phyloP scores from a whole-genome alignment of 92 coral and sea anemone genomes.

The Phenganax subtilis region DNA sequence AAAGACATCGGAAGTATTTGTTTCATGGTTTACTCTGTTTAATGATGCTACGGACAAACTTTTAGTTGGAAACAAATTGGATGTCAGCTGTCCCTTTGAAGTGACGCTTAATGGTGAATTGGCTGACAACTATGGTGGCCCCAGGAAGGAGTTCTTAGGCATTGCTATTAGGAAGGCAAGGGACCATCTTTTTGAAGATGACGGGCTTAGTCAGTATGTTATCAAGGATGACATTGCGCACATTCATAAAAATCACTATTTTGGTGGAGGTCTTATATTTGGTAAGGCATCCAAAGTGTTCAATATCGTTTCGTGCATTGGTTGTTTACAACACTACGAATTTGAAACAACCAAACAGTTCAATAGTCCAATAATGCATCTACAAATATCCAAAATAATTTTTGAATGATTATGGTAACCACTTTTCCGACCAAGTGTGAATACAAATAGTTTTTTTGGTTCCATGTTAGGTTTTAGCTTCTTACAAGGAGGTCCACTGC shows the following conservation, averaged over 20 bases:
- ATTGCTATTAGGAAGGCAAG: constrained; percentile 32
- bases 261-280: constrained; percentile 46
- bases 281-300: constrained; percentile 19
- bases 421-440: neutral
- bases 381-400: too few relatives aligned
- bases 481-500: constrained; percentile 30
- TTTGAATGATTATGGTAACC: too few relatives aligned
- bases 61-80: constrained; percentile 1
- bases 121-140: constrained; percentile 54
- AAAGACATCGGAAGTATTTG: constrained; percentile 45
- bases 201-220: constrained; percentile 15
- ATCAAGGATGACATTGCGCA: constrained; percentile 18
- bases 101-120: constrained; percentile 46
- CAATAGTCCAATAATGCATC: too few relatives aligned
- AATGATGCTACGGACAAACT: constrained; percentile 49
- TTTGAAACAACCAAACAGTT: too few relatives aligned
- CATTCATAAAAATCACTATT: constrained; percentile 27
- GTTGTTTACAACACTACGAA: too few relatives aligned
- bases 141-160: constrained; percentile 50
- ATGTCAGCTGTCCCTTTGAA: constrained; percentile 46
- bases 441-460: neutral
- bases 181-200: constrained; percentile 39
- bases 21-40: constrained; percentile 27
- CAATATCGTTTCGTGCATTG: too few relatives aligned
- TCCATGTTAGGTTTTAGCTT: neutral